These are phyloP conservation scores for Ovibos moschatus DNA, from an alignment of 2,113 vertebrate species.

Conservation along the genomic window DNA sequence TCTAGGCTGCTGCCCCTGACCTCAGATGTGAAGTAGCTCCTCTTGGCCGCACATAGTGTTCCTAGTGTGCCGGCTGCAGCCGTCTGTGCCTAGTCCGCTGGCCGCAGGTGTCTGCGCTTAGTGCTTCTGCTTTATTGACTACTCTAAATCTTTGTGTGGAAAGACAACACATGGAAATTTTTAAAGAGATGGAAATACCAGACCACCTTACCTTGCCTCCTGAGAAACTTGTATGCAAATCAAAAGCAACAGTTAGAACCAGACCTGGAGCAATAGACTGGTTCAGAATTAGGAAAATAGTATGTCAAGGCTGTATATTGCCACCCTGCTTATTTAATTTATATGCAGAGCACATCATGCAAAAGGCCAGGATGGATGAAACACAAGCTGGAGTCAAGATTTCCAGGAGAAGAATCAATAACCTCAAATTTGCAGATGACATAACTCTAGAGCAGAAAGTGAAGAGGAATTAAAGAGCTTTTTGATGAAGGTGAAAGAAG, in stretches of 20 bases:
- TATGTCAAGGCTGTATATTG: background rate
- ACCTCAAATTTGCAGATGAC: background rate
- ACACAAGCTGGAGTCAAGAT: background rate
- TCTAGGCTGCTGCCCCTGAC: no score
- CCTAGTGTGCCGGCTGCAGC: no score
- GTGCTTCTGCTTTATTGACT: background rate
- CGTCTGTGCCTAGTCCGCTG: no score
- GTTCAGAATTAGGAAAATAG: background rate
- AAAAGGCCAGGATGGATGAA: background rate
- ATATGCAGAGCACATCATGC: background rate
- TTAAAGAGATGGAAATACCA: background rate
- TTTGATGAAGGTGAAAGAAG: background rate
- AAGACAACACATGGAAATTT: background rate
- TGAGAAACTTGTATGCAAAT: background rate
- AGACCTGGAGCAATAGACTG: background rate
- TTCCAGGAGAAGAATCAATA: background rate
- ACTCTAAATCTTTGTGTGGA: background rate
- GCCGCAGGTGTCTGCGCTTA: no score
- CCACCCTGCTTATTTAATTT: background rate
- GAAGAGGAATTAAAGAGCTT: background rate
- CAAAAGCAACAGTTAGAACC: background rate
- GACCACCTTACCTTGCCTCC: background rate
- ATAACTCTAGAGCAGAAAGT: background rate
- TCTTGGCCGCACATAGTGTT: accelerated
- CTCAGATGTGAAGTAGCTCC: no score